Conservation (phyloP, 2,797 vertebrate species). For the Coendou prehensilis region DNA sequence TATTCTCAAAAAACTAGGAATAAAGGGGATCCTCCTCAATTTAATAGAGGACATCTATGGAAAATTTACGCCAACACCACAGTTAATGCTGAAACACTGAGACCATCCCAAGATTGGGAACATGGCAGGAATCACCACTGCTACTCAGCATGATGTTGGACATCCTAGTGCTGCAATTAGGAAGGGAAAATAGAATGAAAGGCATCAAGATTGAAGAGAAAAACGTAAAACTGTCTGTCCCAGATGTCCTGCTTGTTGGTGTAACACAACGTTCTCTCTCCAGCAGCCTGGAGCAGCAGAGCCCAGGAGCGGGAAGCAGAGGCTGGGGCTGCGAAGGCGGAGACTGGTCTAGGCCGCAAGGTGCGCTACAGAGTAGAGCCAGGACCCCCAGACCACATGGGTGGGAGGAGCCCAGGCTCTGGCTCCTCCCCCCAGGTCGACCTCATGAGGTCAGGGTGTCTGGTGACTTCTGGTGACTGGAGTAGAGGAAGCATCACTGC, state of each 20-base stretch:
- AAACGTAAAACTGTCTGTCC: no score
- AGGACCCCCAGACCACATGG: not conserved
- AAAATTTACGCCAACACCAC: not conserved
- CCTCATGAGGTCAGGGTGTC: fast-evolving
- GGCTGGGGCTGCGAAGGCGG: not conserved
- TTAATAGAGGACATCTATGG: not conserved
- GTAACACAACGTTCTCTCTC: not conserved
- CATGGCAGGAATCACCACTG: not conserved
- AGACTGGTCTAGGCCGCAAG: not conserved
- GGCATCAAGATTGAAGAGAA: not conserved
- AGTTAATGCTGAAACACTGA: not conserved
- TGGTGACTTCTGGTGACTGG: not conserved
- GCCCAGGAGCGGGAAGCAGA: not conserved
- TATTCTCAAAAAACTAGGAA: not conserved
- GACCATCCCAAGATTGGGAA: fast-evolving
- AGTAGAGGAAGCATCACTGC: not conserved
- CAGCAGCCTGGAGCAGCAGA: not conserved
- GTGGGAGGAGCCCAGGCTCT: not conserved
- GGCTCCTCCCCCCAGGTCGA: not conserved
- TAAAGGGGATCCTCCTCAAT: not conserved
- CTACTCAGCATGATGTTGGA: not conserved
- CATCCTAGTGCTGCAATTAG: no score
- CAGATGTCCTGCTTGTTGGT: not conserved
- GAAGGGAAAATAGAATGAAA: not conserved
- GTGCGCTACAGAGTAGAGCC: not conserved